These are phyloP conservation scores for Myotis lucifugus DNA, from an alignment of 2,113 vertebrate species.

Conservation along the genomic window DNA sequence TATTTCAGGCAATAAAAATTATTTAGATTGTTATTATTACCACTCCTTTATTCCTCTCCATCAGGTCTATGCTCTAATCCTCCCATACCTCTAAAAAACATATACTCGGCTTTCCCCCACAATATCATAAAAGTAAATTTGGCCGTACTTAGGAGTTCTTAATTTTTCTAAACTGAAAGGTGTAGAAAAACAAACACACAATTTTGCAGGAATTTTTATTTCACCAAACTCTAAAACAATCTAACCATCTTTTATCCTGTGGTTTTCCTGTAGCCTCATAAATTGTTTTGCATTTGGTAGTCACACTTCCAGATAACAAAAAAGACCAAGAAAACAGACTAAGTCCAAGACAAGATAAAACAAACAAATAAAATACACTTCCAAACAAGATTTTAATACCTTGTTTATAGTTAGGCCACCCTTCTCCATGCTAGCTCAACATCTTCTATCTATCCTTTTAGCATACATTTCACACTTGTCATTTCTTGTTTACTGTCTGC, in stretches of 20 bases:
- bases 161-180: constrained; percentile 40
- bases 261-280: neutral
- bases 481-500: neutral
- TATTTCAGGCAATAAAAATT: constrained; percentile 23
- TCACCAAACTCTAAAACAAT: neutral
- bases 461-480: neutral
- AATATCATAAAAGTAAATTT: neutral
- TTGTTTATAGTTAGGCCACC: neutral
- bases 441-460: neutral
- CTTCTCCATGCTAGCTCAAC: neutral
- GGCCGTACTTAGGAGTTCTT: neutral
- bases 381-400: neutral
- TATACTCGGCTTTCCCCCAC: neutral
- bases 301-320: neutral
- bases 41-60: neutral
- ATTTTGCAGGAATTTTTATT: neutral
- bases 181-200: neutral
- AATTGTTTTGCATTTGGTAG: constrained; percentile 15
- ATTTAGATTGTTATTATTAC: neutral
- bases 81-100: neutral
- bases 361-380: neutral
- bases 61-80: neutral
- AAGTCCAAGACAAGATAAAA: neutral
- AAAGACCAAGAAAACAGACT: neutral
- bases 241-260: neutral